phyloP scores from a whole-genome alignment of 1,140 invertebrate genomes.

The Cepaea nemoralis region DNA sequence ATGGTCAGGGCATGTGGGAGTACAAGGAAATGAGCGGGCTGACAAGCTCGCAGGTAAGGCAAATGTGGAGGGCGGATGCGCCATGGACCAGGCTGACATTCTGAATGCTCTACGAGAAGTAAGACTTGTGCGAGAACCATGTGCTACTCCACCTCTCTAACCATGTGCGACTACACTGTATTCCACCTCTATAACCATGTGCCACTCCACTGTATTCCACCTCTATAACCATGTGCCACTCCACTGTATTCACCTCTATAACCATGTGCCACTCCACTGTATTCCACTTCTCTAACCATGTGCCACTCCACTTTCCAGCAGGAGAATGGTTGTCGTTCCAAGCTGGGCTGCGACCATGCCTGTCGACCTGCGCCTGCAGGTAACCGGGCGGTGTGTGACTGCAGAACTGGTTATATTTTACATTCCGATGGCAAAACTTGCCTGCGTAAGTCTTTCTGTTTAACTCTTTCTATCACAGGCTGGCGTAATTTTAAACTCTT shows the following conservation, averaged over 20 bases:
- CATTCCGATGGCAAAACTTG: conserved; percentile 61
- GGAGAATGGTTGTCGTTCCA: conserved; percentile 57
- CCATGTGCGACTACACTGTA: too few relatives aligned
- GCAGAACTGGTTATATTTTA: conserved; percentile 60
- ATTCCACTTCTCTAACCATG: not conserved
- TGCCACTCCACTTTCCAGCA: conserved; percentile 31
- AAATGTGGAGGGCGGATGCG: too few relatives aligned
- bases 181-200: not conserved
- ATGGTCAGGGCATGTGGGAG: too few relatives aligned
- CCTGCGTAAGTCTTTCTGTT: conserved; percentile 67
- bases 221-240: not conserved
- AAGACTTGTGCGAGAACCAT: too few relatives aligned
- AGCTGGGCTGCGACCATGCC: conserved; percentile 61
- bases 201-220: not conserved
- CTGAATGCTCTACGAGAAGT: too few relatives aligned
- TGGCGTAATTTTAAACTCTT: too few relatives aligned
- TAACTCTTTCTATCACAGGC: too few relatives aligned
- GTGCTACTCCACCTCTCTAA: too few relatives aligned
- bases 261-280: not conserved
- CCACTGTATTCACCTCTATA: not conserved
- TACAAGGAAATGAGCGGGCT: too few relatives aligned
- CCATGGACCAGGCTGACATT: too few relatives aligned
- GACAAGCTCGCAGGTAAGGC: too few relatives aligned
- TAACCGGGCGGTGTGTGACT: conserved; percentile 54
- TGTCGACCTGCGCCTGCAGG: conserved; percentile 47